phyloP scores from a whole-genome alignment of 2,888 invertebrate genomes.

The Plebejus argus region DNA sequence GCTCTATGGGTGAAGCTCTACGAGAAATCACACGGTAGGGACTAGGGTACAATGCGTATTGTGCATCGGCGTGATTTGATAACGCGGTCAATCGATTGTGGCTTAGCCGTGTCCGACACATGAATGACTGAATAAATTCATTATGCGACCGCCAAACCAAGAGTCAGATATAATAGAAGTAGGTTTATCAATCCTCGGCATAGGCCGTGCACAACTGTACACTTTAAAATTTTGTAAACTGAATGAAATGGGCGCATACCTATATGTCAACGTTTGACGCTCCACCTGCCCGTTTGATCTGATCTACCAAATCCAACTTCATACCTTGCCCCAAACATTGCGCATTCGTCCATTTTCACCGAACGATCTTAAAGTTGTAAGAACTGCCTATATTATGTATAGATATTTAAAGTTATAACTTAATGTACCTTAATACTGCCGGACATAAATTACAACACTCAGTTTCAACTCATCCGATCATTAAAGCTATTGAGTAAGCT shows the following conservation, averaged over 20 bases:
- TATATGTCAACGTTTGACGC: no score
- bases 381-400: no score
- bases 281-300: no score
- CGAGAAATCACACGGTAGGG: conserved; percentile 3
- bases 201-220: no score
- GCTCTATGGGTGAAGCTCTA: not conserved
- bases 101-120: conserved; percentile 27
- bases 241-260: no score
- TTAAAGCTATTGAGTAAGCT: conserved; percentile 15
- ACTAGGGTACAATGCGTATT: conserved; percentile 9
- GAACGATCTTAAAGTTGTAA: no score
- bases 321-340: no score
- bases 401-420: no score
- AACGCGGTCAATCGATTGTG: conserved; percentile 31
- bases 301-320: no score
- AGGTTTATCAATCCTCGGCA: not conserved
- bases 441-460: not conserved
- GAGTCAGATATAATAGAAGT: not conserved
- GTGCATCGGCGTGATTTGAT: conserved; percentile 15
- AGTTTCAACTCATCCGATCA: not conserved
- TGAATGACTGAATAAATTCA: conserved; percentile 23
- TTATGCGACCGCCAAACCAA: not conserved
- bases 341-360: no score
- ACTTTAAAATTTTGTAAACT: not conserved
- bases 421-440: not conserved